Percentiles rank a stretch among this genome's conserved stretches.
Conservation (phyloP, 2,797 vertebrate genomes). For the Acrossocheilus fasciatus region DNA sequence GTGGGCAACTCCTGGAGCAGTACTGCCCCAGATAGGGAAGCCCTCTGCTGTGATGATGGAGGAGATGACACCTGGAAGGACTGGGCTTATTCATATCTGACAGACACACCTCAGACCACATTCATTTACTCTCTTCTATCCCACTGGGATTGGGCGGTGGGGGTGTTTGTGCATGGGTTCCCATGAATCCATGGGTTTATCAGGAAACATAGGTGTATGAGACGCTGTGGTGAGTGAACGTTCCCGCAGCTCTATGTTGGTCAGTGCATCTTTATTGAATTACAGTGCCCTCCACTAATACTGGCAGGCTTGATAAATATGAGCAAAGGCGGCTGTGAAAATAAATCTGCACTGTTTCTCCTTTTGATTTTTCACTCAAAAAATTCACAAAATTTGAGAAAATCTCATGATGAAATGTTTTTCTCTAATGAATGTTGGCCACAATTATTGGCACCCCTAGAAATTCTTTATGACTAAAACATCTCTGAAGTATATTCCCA, state of each 20-base stretch:
- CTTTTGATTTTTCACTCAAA: too few species aligned
- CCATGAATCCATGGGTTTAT: slow-evolving; percentile 12
- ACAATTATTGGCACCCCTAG: too few species aligned
- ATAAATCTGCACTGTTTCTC: too few species aligned
- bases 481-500: too few species aligned
- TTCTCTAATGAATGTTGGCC: too few species aligned
- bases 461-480: too few species aligned
- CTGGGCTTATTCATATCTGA: slow-evolving; percentile 54
- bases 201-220: not conserved
- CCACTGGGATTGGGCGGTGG: not conserved
- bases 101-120: slow-evolving; percentile 46
- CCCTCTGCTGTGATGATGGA: slow-evolving; percentile 54
- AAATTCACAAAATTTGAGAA: too few species aligned
- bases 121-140: slow-evolving; percentile 42
- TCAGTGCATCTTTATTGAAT: slow-evolving; percentile 18
- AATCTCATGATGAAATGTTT: too few species aligned
- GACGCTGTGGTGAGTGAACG: not conserved
- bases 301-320: too few species aligned
- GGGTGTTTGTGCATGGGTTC: slow-evolving; percentile 3
- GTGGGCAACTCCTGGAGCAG: slow-evolving; percentile 22
- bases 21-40: slow-evolving; percentile 32
- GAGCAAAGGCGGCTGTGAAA: too few species aligned
- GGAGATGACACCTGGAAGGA: slow-evolving; percentile 42
- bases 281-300: not conserved
- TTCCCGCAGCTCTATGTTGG: not conserved